Conservation (phyloP, 1,140 invertebrate species). For the Cyclargus thomasi region DNA sequence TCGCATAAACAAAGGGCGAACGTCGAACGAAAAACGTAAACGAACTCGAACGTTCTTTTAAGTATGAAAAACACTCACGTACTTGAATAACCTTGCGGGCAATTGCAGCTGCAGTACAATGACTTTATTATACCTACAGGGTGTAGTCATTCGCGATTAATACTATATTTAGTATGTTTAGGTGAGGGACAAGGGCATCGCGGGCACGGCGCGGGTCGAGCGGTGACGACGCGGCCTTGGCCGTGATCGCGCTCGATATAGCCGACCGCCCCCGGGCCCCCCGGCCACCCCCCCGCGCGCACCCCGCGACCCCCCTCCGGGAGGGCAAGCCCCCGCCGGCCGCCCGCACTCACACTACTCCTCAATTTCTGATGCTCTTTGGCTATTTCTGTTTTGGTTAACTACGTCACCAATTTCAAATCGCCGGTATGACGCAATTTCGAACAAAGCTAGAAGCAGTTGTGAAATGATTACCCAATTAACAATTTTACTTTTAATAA, state of each 20-base stretch:
- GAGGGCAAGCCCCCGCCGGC: constrained; percentile 22
- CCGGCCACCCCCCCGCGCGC: constrained; percentile 23
- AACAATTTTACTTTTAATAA: too few species aligned
- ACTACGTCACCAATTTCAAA: constrained; percentile 27
- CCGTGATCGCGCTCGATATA: constrained; percentile 71
- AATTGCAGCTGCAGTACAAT: constrained; percentile 13
- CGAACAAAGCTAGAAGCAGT: background rate
- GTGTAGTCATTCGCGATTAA: constrained; percentile 2
- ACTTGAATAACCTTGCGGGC: constrained; percentile 13
- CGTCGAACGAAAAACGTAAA: constrained; percentile 3
- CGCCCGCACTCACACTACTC: constrained; percentile 28
- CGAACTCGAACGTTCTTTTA: background rate
- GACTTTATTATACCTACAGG: constrained; percentile 10
- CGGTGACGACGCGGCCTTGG: constrained; percentile 65
- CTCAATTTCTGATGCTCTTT: constrained; percentile 43
- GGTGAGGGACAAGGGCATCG: constrained; percentile 22
- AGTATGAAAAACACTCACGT: constrained; percentile 11
- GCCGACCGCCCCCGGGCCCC: constrained; percentile 38
- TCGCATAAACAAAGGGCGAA: constrained; percentile 1
- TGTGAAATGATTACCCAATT: background rate
- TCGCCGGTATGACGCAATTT: constrained; percentile 24
- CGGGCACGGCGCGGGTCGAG: constrained; percentile 33
- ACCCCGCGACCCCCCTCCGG: constrained; percentile 30
- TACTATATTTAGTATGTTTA: constrained; percentile 15
- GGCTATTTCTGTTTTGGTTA: constrained; percentile 40